Percentiles rank a stretch among this genome's conserved stretches.
phyloP scores from a whole-genome alignment of 2,797 vertebrate species.

The Trachops cirrhosus region DNA sequence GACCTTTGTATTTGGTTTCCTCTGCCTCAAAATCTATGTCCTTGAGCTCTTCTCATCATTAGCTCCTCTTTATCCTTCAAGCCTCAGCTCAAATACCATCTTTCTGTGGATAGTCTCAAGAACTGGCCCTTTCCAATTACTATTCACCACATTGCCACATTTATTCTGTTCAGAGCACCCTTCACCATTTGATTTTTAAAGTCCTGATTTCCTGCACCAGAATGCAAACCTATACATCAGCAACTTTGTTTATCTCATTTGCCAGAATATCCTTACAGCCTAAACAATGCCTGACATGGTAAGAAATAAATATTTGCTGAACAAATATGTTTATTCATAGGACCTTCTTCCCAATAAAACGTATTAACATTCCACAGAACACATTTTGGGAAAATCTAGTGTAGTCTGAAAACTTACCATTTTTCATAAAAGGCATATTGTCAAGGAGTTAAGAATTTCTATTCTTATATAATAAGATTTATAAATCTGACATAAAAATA shows the following conservation, averaged over 20 bases:
- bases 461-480: background rate
- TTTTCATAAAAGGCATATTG: background rate
- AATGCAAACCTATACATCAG: background rate
- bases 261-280: background rate
- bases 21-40: background rate
- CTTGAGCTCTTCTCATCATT: background rate
- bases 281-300: background rate
- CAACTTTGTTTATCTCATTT: background rate
- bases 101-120: background rate
- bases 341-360: background rate
- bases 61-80: background rate
- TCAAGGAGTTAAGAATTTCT: background rate
- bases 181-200: background rate
- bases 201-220: background rate
- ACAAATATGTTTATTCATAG: background rate
- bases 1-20: background rate
- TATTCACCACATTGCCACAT: background rate
- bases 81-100: background rate
- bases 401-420: background rate
- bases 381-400: background rate
- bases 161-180: background rate
- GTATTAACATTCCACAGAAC: background rate
- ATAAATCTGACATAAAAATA: background rate
- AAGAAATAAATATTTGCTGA: background rate
- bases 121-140: background rate